Percentiles rank a stretch among this genome's conserved stretches.
Conservation (phyloP, 2,888 invertebrate genomes). For the Beris morrisii region DNA sequence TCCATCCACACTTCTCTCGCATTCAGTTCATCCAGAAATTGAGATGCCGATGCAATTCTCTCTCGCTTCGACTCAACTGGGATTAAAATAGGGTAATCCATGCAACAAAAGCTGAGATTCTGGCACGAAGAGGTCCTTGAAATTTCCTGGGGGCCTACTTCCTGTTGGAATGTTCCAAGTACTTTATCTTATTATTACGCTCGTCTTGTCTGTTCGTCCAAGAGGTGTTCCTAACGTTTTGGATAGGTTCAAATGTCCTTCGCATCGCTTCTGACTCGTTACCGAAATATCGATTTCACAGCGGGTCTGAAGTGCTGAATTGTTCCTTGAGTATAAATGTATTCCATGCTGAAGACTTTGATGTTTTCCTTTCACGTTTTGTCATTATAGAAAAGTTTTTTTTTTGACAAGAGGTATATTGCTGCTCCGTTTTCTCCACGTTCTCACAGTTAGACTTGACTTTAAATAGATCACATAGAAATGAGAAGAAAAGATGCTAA, state of each 20-base stretch:
- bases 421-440: too few species aligned
- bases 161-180: conserved; percentile 2
- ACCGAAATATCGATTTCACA: conserved; percentile 12
- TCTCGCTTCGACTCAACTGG: too few species aligned
- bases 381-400: conserved; percentile 4
- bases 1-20: too few species aligned
- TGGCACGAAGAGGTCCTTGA: too few species aligned
- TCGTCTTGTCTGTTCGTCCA: not conserved
- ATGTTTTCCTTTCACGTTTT: conserved; percentile 15
- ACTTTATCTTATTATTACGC: conserved; percentile 8
- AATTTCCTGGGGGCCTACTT: too few species aligned
- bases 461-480: not conserved
- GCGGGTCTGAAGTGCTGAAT: conserved; percentile 19
- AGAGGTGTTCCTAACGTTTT: conserved; percentile 4
- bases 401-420: conserved; percentile 2
- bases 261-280: not conserved
- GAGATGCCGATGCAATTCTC: too few species aligned
- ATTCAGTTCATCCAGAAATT: too few species aligned
- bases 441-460: not conserved
- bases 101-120: too few species aligned
- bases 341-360: conserved; percentile 22
- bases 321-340: conserved; percentile 18
- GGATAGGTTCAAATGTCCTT: conserved; percentile 5
- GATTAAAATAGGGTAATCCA: too few species aligned
- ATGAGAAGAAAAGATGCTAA: not conserved